phyloP scores from a whole-genome alignment of 2,113 vertebrate species.

The Micronycteris hirsuta region DNA sequence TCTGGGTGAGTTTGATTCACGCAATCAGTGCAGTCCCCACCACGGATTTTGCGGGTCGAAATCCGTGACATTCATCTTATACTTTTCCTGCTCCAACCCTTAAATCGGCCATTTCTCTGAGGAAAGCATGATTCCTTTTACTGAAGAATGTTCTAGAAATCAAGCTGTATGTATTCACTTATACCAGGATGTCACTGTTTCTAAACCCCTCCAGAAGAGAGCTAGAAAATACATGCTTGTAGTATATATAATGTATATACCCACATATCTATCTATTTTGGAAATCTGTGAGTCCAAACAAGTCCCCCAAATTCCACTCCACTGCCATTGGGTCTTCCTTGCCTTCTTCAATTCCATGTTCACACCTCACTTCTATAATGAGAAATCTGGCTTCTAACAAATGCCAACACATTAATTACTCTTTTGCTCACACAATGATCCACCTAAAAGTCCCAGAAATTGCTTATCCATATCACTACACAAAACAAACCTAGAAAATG shows the following conservation, averaged over 20 bases:
- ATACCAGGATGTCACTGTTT: background rate
- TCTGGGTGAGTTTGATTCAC: no score
- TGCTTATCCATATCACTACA: background rate
- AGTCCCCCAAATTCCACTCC: background rate
- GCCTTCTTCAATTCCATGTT: background rate
- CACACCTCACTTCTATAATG: background rate
- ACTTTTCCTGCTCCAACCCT: background rate
- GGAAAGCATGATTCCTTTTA: background rate
- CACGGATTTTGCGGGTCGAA: no score
- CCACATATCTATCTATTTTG: background rate
- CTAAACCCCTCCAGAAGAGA: background rate
- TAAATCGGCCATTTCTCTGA: background rate
- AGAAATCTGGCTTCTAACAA: background rate
- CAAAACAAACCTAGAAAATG: background rate
- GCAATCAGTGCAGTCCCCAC: no score
- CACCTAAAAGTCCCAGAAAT: background rate
- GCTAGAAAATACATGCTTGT: background rate
- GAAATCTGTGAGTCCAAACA: background rate
- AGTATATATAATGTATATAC: background rate
- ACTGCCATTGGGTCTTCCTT: background rate
- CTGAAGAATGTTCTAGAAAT: background rate
- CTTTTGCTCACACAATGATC: background rate
- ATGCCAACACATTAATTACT: background rate
- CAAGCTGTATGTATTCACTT: background rate
- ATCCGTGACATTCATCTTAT: background rate